These are phyloP conservation scores for Danio rerio DNA, from an alignment of 2,113 vertebrate species.

Conservation along the genomic window GRCz12tu NC_133193.1:20517501-20518000, in stretches of 20 bases:
- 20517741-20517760: not conserved
- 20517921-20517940: conserved; percentile 7
- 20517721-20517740: conserved; percentile 29
- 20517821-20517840: not conserved
- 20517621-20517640: conserved; percentile 82
- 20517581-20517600: conserved; percentile 92
- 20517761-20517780: not conserved
- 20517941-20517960: conserved; percentile 15
- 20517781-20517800: not conserved
- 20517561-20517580: conserved; percentile 24
- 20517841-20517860: not conserved
- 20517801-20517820: not conserved
- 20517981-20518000: not conserved
- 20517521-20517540: conserved; percentile 18
- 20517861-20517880: not conserved
- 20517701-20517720: conserved; percentile 15
- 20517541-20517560: conserved; percentile 17
- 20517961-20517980: conserved; percentile 9
- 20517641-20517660: not conserved
- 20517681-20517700: conserved; percentile 6
- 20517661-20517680: not conserved
- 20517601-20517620: conserved; percentile 97
- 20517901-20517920: conserved; percentile 33
- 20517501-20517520: conserved; percentile 49
- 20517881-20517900: conserved; percentile 33